These are phyloP conservation scores for Dryobotodes eremita DNA, from an alignment of 2,888 invertebrate species.

Conservation along the genomic window DNA sequence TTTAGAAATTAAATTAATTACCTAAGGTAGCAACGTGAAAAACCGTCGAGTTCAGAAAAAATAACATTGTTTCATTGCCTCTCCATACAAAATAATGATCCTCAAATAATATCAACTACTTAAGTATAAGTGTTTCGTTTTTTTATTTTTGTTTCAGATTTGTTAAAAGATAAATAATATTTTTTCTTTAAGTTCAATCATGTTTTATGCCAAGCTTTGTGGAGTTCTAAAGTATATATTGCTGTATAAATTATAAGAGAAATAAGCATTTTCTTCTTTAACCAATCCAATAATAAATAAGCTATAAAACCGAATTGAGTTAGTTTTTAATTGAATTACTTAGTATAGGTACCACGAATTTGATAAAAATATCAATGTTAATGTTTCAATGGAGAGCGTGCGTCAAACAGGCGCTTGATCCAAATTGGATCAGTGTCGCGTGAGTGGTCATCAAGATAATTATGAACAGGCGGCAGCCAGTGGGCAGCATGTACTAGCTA, in stretches of 20 bases:
- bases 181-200: too few relatives aligned
- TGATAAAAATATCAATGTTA: slow-evolving; percentile 34
- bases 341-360: background rate
- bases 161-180: background rate
- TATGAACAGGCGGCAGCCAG: slow-evolving; percentile 70
- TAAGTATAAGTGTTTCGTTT: background rate
- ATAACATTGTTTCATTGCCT: background rate
- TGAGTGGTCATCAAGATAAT: slow-evolving; percentile 78
- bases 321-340: slow-evolving; percentile 21
- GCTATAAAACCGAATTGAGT: background rate
- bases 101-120: background rate
- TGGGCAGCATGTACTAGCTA: slow-evolving; percentile 64
- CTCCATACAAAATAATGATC: slow-evolving; percentile 4
- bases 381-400: slow-evolving; percentile 38
- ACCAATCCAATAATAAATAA: background rate
- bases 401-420: slow-evolving; percentile 59
- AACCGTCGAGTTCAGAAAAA: background rate
- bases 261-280: background rate
- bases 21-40: background rate
- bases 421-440: slow-evolving; percentile 76
- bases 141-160: background rate
- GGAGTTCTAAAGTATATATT: background rate
- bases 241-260: background rate
- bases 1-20: background rate
- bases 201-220: background rate